A percentile compares a stretch with the other conserved stretches of the same genome.
Conservation (phyloP, 2,797 vertebrate genomes). For the Rallus crepitans region DNA sequence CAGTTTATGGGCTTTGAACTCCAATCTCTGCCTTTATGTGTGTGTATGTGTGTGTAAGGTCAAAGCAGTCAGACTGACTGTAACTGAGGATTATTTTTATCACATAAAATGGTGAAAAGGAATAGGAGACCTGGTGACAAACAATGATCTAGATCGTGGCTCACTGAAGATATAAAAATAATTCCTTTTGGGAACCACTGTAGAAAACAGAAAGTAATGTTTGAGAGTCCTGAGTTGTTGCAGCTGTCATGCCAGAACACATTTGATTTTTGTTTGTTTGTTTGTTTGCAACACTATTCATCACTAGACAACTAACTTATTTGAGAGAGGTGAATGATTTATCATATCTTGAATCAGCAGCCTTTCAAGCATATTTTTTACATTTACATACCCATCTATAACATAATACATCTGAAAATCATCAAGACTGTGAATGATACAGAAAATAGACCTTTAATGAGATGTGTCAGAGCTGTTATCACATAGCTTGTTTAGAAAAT, state of each 20-base stretch:
- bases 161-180: neutral
- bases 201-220: neutral
- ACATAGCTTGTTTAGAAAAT: neutral
- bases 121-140: neutral
- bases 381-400: neutral
- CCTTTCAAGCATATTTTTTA: neutral
- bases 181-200: neutral
- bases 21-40: neutral
- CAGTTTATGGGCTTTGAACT: neutral
- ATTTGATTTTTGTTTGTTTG: neutral
- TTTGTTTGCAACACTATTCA: neutral
- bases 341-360: neutral
- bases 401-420: slow-evolving; percentile 8
- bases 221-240: neutral
- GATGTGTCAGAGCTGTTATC: slow-evolving; percentile 11
- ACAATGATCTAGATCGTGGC: neutral
- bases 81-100: neutral
- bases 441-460: neutral
- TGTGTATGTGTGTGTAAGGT: neutral
- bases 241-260: neutral
- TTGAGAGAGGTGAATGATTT: neutral
- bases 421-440: neutral
- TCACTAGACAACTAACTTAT: neutral
- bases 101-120: neutral
- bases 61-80: neutral